Percentiles rank a stretch among this genome's conserved stretches.
Evolutionary conservation across 2,113 vertebrate genomes (phyloP).

Genomic region (Bambusicola thoracicus): DNA sequence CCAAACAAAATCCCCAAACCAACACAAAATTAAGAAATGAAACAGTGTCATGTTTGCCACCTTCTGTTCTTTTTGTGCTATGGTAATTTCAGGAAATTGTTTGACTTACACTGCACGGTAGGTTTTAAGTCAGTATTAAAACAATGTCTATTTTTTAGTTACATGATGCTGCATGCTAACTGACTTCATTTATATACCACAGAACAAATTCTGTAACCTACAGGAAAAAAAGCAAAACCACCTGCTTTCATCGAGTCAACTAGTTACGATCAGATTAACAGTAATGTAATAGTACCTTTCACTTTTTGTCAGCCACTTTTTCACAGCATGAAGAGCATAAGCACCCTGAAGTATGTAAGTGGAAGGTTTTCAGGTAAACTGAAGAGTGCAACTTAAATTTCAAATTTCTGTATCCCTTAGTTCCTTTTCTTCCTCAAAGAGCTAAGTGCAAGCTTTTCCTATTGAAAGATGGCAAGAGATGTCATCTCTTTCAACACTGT

Average conservation of each 20-base stretch:
- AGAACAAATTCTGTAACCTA: neutral
- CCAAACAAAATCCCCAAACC: neutral
- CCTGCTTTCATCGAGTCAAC: conserved; percentile 16
- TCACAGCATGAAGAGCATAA: neutral
- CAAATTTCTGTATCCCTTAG: neutral
- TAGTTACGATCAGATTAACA: neutral
- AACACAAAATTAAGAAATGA: neutral
- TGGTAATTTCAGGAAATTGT: neutral
- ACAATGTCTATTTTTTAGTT: neutral
- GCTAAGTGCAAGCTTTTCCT: neutral
- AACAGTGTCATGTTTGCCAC: neutral
- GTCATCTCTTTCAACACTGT: neutral
- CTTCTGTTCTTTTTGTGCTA: neutral
- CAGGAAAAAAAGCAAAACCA: neutral
- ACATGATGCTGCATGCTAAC: neutral
- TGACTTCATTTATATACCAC: neutral
- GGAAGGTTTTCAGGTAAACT: neutral
- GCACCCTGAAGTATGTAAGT: neutral
- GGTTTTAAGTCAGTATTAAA: neutral
- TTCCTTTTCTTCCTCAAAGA: neutral
- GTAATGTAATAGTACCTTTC: neutral
- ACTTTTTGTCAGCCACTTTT: neutral
- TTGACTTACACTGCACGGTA: neutral
- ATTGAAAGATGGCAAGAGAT: neutral
- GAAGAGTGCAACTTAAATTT: neutral